Percentiles rank a stretch among this genome's conserved stretches.
phyloP scores from a whole-genome alignment of 2,113 vertebrate genomes.

The Sorex fumeus region DNA sequence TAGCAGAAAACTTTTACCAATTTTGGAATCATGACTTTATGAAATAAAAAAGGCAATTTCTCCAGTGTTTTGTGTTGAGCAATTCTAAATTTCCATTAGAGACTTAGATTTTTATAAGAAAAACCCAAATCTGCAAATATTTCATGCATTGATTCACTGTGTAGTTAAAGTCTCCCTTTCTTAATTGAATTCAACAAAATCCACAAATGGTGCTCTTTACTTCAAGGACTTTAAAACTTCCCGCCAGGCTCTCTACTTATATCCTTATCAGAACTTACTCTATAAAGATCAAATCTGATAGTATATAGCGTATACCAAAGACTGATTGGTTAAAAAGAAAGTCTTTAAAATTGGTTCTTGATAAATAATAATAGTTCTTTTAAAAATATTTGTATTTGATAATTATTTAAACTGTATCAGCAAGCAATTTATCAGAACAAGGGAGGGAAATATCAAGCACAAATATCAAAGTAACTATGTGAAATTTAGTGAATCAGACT shows the following conservation, averaged over 20 bases:
- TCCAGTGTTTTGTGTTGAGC: not conserved
- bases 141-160: not conserved
- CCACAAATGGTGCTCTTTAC: not conserved
- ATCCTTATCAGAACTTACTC: not conserved
- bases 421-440: not conserved
- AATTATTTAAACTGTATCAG: not conserved
- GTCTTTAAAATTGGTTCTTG: not conserved
- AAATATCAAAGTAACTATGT: not conserved
- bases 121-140: not conserved
- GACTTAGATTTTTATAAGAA: not conserved
- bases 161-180: not conserved
- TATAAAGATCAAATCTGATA: not conserved
- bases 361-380: not conserved
- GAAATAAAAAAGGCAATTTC: not conserved
- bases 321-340: conserved; percentile 18
- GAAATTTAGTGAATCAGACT: not conserved
- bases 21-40: not conserved
- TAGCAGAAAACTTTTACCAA: not conserved
- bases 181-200: not conserved
- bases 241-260: not conserved
- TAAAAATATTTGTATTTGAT: not conserved
- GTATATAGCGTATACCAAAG: too few species aligned
- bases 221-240: not conserved
- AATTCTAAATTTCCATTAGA: not conserved
- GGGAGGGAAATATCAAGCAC: not conserved